A percentile compares a stretch with the other conserved stretches of the same genome.
Evolutionary conservation across 2,113 vertebrate species (phyloP).

Genomic region (Zingel zingel): DNA sequence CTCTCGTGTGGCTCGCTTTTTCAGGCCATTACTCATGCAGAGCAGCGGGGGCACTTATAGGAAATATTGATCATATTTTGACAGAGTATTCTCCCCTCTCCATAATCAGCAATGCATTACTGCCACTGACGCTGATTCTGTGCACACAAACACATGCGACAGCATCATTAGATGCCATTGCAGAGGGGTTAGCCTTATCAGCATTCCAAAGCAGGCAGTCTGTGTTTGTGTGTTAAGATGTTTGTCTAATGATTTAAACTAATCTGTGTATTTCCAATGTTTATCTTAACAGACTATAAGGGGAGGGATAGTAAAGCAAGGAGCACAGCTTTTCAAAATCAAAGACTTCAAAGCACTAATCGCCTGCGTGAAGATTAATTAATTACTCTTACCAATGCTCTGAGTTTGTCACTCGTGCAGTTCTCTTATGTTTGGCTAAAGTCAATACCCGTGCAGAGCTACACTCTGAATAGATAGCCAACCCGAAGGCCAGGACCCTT

Average conservation of each 20-base stretch:
- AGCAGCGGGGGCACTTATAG: conserved; percentile 71
- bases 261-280: conserved; percentile 81
- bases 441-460: conserved; percentile 64
- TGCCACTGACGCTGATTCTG: conserved; percentile 14
- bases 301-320: conserved; percentile 63
- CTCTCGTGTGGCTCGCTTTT: conserved; percentile 60
- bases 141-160: conserved; percentile 40
- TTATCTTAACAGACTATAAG: conserved; percentile 78
- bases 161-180: conserved; percentile 55
- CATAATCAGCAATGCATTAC: conserved; percentile 69
- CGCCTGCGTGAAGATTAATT: conserved; percentile 76
- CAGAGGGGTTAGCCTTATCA: conserved; percentile 71
- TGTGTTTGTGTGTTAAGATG: conserved; percentile 74
- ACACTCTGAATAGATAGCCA: conserved; percentile 50
- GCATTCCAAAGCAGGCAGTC: conserved; percentile 69
- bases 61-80: conserved; percentile 81
- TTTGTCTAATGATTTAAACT: conserved; percentile 80
- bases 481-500: conserved; percentile 64
- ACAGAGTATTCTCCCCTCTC: conserved; percentile 77
- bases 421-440: conserved; percentile 49
- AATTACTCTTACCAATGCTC: conserved; percentile 69
- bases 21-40: conserved; percentile 78
- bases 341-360: conserved; percentile 82
- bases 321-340: conserved; percentile 75
- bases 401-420: conserved; percentile 39